These are phyloP conservation scores for Tiphia femorata DNA, from an alignment of 2,888 invertebrate species.

Conservation along the genomic window DNA sequence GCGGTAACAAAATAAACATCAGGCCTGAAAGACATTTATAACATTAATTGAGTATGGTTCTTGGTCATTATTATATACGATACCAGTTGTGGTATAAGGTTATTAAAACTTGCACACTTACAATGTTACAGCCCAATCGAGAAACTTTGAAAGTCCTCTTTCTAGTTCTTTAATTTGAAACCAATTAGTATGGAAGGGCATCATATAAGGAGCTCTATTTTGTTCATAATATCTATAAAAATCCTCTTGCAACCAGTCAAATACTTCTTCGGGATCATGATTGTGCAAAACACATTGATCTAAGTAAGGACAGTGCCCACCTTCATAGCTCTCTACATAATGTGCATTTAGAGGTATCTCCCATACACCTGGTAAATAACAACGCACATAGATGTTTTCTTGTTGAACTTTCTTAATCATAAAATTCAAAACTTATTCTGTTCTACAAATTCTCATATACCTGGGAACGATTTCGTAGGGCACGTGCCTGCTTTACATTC, in stretches of 20 bases:
- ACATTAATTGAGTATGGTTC: neutral
- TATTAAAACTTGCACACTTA: slow-evolving; percentile 69
- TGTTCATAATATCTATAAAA: slow-evolving; percentile 88
- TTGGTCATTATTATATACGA: neutral
- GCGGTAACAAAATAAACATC: slow-evolving; percentile 90
- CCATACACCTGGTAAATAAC: slow-evolving; percentile 71
- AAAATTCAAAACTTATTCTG: neutral
- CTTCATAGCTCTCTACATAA: slow-evolving; percentile 88
- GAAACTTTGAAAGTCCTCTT: slow-evolving; percentile 85
- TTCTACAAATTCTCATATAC: slow-evolving; percentile 63
- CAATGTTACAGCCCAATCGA: slow-evolving; percentile 83
- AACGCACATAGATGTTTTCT: neutral
- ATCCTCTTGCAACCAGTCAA: slow-evolving; percentile 92
- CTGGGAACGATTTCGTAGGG: slow-evolving; percentile 89
- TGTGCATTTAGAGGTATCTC: slow-evolving; percentile 92
- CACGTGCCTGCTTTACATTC: slow-evolving; percentile 95
- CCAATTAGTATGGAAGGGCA: slow-evolving; percentile 98
- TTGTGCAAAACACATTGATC: slow-evolving; percentile 94
- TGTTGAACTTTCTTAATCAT: neutral
- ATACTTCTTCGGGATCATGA: slow-evolving; percentile 83
- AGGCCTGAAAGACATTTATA: slow-evolving; percentile 72
- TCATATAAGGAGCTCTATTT: slow-evolving; percentile 92
- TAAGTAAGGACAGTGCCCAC: slow-evolving; percentile 92
- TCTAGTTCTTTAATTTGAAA: slow-evolving; percentile 90
- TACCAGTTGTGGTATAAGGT: no score